Conservation (phyloP, 2,888 invertebrate genomes). For the Ramazzottius varieornatus region DNA sequence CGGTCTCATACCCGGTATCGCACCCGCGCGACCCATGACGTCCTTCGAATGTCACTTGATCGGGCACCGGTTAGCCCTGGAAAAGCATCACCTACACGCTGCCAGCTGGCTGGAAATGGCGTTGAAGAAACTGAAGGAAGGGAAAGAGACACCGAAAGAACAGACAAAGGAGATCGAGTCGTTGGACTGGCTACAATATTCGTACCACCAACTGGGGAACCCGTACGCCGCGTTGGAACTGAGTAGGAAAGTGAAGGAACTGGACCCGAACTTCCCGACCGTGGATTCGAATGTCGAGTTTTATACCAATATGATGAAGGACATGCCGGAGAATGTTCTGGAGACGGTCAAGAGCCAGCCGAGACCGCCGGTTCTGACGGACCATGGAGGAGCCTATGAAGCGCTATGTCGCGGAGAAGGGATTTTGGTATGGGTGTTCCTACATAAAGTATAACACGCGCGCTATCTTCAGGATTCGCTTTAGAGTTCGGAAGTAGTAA, state of each 20-base stretch:
- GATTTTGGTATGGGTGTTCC: neutral
- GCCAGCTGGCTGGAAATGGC: neutral
- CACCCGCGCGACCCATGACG: neutral
- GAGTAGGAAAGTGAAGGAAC: neutral
- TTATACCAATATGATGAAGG: neutral
- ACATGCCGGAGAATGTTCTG: neutral
- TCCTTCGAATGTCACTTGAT: neutral
- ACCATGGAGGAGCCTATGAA: neutral
- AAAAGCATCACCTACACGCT: neutral
- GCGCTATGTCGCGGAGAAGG: slow-evolving; percentile 2
- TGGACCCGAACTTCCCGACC: neutral
- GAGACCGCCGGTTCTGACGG: neutral
- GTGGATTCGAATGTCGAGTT: neutral
- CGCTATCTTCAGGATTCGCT: too few species aligned
- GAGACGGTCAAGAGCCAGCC: neutral
- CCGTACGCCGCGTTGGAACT: neutral
- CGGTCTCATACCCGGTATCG: neutral
- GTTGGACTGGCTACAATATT: neutral
- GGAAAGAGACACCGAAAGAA: neutral
- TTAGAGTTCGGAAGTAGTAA: too few species aligned
- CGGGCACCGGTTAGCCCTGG: neutral
- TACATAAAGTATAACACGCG: too few species aligned
- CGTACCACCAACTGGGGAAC: neutral
- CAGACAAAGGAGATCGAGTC: neutral
- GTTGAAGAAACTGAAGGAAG: neutral